These are phyloP conservation scores for Cryptoprocta ferox DNA, from an alignment of 2,797 vertebrate species.

Conservation along the genomic window DNA sequence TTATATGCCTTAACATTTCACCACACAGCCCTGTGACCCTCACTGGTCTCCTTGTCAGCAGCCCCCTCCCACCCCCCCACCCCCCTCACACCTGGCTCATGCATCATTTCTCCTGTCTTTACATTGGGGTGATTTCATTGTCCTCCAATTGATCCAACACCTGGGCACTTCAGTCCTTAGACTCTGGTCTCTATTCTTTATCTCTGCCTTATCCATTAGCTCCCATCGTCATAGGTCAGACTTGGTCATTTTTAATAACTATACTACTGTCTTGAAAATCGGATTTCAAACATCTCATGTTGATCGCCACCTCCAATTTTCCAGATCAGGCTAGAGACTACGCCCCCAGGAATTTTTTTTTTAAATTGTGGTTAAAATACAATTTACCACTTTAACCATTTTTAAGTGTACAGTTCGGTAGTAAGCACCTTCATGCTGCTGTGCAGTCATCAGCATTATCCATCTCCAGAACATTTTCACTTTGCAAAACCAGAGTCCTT, in stretches of 20 bases:
- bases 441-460: neutral
- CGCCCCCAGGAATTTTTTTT: neutral
- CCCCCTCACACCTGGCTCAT: neutral
- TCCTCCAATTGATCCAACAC: neutral
- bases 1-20: accelerated
- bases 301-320: neutral
- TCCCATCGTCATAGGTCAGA: neutral
- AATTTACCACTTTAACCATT: no score
- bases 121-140: neutral
- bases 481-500: neutral
- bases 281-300: neutral
- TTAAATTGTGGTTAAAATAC: neutral
- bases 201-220: neutral
- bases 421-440: neutral
- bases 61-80: neutral
- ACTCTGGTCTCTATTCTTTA: neutral
- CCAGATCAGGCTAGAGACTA: neutral
- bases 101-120: neutral
- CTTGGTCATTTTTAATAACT: neutral
- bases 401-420: neutral
- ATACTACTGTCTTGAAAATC: neutral
- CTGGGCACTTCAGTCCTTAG: neutral
- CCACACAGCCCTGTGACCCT: neutral
- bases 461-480: neutral
- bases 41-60: neutral